Conservation (phyloP, 2,797 vertebrate genomes). For the Phoebastria nigripes region DNA sequence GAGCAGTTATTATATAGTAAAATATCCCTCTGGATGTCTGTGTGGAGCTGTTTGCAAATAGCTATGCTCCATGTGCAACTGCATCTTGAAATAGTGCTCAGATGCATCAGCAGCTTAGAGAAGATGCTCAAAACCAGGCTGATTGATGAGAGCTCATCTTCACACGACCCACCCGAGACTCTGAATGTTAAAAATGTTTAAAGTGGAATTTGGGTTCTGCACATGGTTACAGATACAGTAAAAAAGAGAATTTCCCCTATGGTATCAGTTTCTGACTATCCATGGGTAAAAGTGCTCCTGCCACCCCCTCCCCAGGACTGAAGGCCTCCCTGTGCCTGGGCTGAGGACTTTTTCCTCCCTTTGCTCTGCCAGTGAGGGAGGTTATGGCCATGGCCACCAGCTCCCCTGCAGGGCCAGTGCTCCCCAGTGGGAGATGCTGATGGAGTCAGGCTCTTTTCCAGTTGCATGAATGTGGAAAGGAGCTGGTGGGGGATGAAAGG, state of each 20-base stretch:
- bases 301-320: not conserved
- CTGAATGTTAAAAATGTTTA: not conserved
- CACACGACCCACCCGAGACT: not conserved
- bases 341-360: not conserved
- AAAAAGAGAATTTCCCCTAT: not conserved
- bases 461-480: not conserved
- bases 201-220: not conserved
- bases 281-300: not conserved
- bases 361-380: not conserved
- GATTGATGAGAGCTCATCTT: not conserved
- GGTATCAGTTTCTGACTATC: not conserved
- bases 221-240: not conserved
- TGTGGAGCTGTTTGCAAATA: not conserved
- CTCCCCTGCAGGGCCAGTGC: not conserved
- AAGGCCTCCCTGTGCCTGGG: accelerated
- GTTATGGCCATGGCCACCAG: not conserved
- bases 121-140: not conserved
- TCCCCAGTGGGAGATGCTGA: not conserved
- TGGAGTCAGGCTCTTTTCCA: not conserved
- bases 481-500: not conserved
- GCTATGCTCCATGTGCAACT: not conserved
- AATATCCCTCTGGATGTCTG: not conserved
- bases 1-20: not conserved
- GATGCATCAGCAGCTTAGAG: not conserved
- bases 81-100: not conserved